Percentiles rank a stretch among this genome's conserved stretches.
Conservation (phyloP, 2,888 invertebrate genomes). For the Parnassius smintheus region DNA sequence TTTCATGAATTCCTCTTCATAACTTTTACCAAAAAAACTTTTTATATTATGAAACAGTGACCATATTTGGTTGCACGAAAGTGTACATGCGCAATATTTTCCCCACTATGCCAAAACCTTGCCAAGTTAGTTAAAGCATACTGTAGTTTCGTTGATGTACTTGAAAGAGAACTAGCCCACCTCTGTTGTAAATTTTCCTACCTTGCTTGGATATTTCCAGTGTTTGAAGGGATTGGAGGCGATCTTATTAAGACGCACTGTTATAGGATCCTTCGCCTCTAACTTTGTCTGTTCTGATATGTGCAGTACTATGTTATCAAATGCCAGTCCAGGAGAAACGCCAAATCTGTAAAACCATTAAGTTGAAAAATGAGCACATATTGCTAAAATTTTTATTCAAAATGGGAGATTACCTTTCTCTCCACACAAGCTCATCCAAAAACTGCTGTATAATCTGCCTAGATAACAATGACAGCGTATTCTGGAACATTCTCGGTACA, state of each 20-base stretch:
- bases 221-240: constrained; percentile 76
- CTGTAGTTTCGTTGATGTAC: too few relatives aligned
- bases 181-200: constrained; percentile 29
- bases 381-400: not conserved
- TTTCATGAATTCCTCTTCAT: too few relatives aligned
- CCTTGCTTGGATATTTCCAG: constrained; percentile 72
- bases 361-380: not conserved
- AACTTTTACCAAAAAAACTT: too few relatives aligned
- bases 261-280: constrained; percentile 83
- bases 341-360: constrained; percentile 81
- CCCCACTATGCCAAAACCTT: too few relatives aligned
- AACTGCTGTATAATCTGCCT: constrained; percentile 94
- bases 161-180: too few relatives aligned
- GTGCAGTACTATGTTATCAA: constrained; percentile 89
- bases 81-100: too few relatives aligned
- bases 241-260: constrained; percentile 84
- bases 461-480: constrained; percentile 89
- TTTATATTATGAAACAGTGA: too few relatives aligned
- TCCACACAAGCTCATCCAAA: constrained; percentile 93
- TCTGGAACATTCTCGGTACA: constrained; percentile 95
- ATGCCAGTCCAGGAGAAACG: constrained; percentile 87
- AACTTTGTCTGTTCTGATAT: constrained; percentile 88
- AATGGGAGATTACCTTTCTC: constrained; percentile 81
- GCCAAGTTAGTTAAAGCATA: too few relatives aligned
- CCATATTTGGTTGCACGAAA: too few relatives aligned